Percentiles rank a stretch among this genome's conserved stretches.
Conservation (phyloP, 1,140 invertebrate genomes). For the Bombus impatiens region DNA sequence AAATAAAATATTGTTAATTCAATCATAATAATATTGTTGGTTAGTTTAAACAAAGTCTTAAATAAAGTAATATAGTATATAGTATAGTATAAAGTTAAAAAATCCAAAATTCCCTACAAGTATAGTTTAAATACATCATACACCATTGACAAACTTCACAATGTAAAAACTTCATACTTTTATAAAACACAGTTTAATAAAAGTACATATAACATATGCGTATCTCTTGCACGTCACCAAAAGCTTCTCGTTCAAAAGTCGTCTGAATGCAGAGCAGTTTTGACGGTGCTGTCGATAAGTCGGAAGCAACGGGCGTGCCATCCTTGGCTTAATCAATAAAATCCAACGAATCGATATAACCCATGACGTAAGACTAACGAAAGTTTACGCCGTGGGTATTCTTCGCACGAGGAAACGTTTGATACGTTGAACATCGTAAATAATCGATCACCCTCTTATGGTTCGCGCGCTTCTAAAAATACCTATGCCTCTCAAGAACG, state of each 20-base stretch:
- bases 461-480: slow-evolving; percentile 34
- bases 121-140: not conserved
- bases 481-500: slow-evolving; percentile 12
- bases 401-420: not conserved
- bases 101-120: not conserved
- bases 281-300: slow-evolving; percentile 8
- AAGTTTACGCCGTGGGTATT: not conserved
- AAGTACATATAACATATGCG: not conserved
- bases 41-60: not conserved
- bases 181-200: not conserved
- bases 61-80: no score
- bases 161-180: not conserved
- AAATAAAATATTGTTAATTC: not conserved
- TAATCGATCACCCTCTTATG: slow-evolving; percentile 25
- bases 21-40: not conserved
- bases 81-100: no score
- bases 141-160: not conserved
- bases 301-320: not conserved
- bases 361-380: not conserved
- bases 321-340: slow-evolving; percentile 1
- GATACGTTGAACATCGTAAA: not conserved
- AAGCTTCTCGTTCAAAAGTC: not conserved
- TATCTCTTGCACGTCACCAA: no score
- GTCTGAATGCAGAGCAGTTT: no score
- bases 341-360: slow-evolving; percentile 4